Percentiles rank a stretch among this genome's conserved stretches.
phyloP scores from a whole-genome alignment of 2,797 vertebrate genomes.

The Serranus cabrilla region DNA sequence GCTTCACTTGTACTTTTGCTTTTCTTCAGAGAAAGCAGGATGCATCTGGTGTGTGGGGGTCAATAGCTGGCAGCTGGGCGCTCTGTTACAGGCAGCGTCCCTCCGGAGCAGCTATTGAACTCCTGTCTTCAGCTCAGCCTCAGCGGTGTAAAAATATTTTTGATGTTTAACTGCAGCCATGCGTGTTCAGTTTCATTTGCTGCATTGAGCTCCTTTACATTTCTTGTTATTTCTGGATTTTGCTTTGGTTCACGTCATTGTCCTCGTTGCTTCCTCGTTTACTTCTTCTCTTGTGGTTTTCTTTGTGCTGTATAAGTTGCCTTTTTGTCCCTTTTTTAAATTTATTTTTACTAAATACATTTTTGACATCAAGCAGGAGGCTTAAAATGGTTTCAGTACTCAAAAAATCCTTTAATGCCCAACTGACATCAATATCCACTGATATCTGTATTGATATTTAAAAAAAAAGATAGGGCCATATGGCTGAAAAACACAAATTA shows the following conservation, averaged over 20 bases:
- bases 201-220: constrained; percentile 18
- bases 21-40: constrained; percentile 59
- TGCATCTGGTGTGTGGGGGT: constrained; percentile 67
- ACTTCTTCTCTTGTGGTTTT: constrained; percentile 8
- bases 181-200: constrained; percentile 37
- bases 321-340: not conserved
- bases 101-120: constrained; percentile 62
- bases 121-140: constrained; percentile 57
- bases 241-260: not conserved
- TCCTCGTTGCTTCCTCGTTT: not conserved
- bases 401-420: not conserved
- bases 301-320: not conserved
- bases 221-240: constrained; percentile 1
- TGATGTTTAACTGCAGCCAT: constrained; percentile 53
- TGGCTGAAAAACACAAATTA: not conserved
- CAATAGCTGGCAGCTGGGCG: constrained; percentile 77
- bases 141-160: constrained; percentile 67
- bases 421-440: not conserved
- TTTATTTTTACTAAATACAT: not conserved
- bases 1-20: constrained; percentile 33
- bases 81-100: constrained; percentile 68
- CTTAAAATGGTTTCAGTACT: not conserved
- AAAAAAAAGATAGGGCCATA: not conserved
- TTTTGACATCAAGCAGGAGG: not conserved
- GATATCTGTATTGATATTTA: not conserved